Evolutionary conservation across 1,140 invertebrate genomes (phyloP).

Genomic region (Mercenaria mercenaria): DNA sequence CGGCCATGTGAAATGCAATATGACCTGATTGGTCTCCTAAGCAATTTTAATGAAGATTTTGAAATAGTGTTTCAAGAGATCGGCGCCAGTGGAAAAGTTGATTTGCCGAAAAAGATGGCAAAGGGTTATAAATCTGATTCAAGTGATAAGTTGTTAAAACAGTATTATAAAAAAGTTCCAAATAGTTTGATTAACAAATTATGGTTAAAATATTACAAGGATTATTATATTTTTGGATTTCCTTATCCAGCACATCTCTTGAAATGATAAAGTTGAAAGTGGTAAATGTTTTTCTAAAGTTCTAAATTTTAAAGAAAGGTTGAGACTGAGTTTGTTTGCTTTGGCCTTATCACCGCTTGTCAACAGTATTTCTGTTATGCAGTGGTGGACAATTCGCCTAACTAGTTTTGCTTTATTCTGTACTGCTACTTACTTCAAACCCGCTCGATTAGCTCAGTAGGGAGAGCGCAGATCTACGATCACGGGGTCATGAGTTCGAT

Average conservation of each 20-base stretch:
- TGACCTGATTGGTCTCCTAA: not conserved
- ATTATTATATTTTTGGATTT: slow-evolving; percentile 22
- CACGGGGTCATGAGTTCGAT: too few relatives aligned
- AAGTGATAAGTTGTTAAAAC: not conserved
- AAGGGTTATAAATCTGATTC: not conserved
- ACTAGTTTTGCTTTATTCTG: too few relatives aligned
- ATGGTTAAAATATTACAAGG: not conserved
- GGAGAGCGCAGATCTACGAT: too few relatives aligned
- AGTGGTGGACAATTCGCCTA: too few relatives aligned
- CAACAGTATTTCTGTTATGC: too few relatives aligned
- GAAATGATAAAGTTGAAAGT: not conserved
- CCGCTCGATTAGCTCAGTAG: too few relatives aligned
- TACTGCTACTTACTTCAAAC: too few relatives aligned
- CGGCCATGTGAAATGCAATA: slow-evolving; percentile 1
- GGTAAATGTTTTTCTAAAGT: too few relatives aligned
- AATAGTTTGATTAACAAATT: not conserved
- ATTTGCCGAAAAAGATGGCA: not conserved
- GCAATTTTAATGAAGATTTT: not conserved
- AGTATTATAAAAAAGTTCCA: not conserved
- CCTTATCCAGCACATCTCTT: not conserved
- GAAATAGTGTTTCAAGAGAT: not conserved
- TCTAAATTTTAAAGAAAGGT: too few relatives aligned
- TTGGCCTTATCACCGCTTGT: too few relatives aligned
- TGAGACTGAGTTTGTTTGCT: too few relatives aligned
- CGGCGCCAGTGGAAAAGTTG: not conserved